Base-by-base conservation (phyloP, 30 jellyfish, hydroid and myxozoan species). In the Turritopsis dohrnii region DNA sequence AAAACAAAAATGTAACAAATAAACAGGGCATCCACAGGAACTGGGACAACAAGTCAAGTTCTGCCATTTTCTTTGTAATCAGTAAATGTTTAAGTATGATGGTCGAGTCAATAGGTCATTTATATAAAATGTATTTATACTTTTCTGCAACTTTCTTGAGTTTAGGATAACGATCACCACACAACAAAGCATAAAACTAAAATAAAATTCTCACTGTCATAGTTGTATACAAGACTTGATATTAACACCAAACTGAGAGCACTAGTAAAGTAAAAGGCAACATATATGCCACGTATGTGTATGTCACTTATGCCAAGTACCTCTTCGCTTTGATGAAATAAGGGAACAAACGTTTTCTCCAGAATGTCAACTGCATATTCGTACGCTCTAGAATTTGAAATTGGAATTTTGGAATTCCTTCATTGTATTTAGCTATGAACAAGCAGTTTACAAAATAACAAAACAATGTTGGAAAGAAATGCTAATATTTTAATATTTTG, bases 271-370 rank as follows among this genome's bases (percentile, higher is more conserved):
- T n/a, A n/a, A n/a, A n/a, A n/a, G n/a, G n/a, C n/a, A n/a, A n/a
- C n/a, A n/a, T n/a, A n/a, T n/a, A n/a, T n/a, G n/a, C n/a, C n/a
- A n/a, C n/a, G n/a, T n/a, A n/a, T n/a, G n/a, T n/a, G n/a, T n/a
- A n/a, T n/a, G n/a, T n/a, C n/a, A n/a, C n/a, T n/a, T n/a, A n/a
- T n/a, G 65, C 16, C 0, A 80, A 8, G 18, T 75, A 93, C 98
- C 89, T 93, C 98, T 21, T 85, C 96, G 65, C 98, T 93, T 84
- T 93, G 91, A 66, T 93, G 96, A 60, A 93, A 93, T 30, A 87
- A 88, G 0, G 96, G 98, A 13, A 90, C 96, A 80, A 74, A 93
- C 18, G 24, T 81, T 19, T 93, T 84, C 72, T 93, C 98, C 19
- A 93, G 84, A 30, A 93, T 66, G 88, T 93, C 87, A 72, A 89